Evolutionary conservation across 2,113 vertebrate species (phyloP).

Genomic region (Abramis brama): DNA sequence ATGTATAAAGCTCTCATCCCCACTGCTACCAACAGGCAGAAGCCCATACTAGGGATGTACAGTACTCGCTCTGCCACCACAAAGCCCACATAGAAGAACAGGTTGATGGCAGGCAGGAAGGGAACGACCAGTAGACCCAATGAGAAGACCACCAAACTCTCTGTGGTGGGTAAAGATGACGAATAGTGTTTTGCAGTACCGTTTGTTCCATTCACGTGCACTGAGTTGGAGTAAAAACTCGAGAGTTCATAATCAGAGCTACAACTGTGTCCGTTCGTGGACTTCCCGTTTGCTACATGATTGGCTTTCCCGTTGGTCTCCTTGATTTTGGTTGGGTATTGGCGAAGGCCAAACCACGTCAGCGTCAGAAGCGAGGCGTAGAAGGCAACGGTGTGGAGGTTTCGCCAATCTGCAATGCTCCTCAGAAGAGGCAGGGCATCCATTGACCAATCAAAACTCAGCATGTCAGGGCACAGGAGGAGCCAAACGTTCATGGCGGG

Average conservation of each 20-base stretch:
- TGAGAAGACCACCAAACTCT: constrained; percentile 90
- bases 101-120: constrained; percentile 95
- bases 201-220: constrained; percentile 82
- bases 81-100: constrained; percentile 99
- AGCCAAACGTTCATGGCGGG: constrained; percentile 94
- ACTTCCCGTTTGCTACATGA: constrained; percentile 85
- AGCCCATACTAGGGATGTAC: constrained; percentile 99
- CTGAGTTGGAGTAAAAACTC: constrained; percentile 72
- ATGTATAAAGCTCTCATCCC: constrained; percentile 88
- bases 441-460: constrained; percentile 99
- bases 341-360: constrained; percentile 81
- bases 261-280: constrained; percentile 90
- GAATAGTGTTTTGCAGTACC: constrained; percentile 81
- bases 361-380: constrained; percentile 85
- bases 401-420: constrained; percentile 87
- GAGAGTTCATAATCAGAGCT: constrained; percentile 80
- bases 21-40: constrained; percentile 93
- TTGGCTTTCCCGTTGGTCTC: constrained; percentile 84
- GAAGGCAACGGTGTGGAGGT: constrained; percentile 86
- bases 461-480: constrained; percentile 90
- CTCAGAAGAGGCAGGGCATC: constrained; percentile 93
- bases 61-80: constrained; percentile 98
- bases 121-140: constrained; percentile 91
- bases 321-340: constrained; percentile 64
- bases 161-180: constrained; percentile 87